These are phyloP conservation scores for Pyxicephalus adspersus DNA, from an alignment of 2,113 vertebrate species.

Conservation along the genomic window DNA sequence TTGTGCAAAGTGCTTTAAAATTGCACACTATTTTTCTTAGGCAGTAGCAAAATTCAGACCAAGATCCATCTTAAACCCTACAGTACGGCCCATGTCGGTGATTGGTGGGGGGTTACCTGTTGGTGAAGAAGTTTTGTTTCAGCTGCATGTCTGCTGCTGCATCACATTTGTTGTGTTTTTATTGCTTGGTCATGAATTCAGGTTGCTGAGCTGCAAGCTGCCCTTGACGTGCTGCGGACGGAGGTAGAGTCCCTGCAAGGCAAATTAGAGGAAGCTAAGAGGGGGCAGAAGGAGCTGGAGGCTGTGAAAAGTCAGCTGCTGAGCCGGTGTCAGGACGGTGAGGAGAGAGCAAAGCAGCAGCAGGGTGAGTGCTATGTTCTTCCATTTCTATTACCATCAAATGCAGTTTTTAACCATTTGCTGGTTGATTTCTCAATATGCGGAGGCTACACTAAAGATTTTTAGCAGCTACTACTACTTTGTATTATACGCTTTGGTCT, in stretches of 20 bases:
- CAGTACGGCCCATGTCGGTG: not conserved
- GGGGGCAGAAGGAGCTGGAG: slow-evolving; percentile 61
- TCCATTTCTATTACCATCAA: no score
- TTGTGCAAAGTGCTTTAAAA: no score
- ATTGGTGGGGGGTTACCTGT: not conserved
- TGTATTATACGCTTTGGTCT: no score
- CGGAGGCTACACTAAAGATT: not conserved
- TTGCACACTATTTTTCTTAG: no score
- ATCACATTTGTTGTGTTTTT: not conserved
- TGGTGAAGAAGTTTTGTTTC: not conserved
- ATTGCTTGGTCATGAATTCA: slow-evolving; percentile 41
- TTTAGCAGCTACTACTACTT: no score
- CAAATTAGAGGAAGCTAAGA: slow-evolving; percentile 67
- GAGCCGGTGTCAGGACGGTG: slow-evolving; percentile 57
- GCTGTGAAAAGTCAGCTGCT: slow-evolving; percentile 58
- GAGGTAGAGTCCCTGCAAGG: slow-evolving; percentile 55
- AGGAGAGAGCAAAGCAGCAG: slow-evolving; percentile 61
- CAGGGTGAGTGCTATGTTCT: slow-evolving; percentile 69
- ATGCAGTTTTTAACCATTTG: no score
- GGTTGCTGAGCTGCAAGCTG: slow-evolving; percentile 59
- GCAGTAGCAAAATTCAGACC: no score
- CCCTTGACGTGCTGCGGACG: slow-evolving; percentile 53
- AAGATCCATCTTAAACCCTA: no score
- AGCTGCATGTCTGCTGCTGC: not conserved
- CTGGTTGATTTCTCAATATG: not conserved